These are phyloP conservation scores for Dicrostonyx torquatus DNA, from an alignment of 2,797 vertebrate species.

Conservation along the genomic window DNA sequence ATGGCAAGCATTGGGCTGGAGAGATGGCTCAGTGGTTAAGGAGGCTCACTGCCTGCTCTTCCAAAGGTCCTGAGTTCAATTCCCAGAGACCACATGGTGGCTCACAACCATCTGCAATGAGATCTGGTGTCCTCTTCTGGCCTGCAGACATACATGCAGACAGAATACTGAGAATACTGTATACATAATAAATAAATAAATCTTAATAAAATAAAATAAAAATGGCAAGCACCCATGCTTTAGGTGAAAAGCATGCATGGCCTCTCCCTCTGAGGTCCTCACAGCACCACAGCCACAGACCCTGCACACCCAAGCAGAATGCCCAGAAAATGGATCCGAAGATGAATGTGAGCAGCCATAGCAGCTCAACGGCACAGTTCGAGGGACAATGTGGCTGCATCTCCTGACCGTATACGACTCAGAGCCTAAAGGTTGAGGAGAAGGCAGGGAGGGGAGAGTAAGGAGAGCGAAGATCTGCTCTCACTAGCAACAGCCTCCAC, in stretches of 20 bases:
- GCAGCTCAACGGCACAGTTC: conserved; percentile 50
- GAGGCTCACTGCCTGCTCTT: no score
- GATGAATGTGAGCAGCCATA: conserved; percentile 41
- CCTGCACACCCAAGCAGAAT: not conserved
- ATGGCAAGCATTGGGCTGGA: not conserved
- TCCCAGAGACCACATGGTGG: no score
- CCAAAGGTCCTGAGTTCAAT: no score
- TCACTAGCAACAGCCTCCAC: conserved; percentile 56
- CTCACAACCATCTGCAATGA: no score
- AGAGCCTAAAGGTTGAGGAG: conserved; percentile 26
- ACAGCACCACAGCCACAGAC: not conserved
- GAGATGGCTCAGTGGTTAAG: no score
- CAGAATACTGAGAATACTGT: no score
- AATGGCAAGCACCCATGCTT: not conserved
- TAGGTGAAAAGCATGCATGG: not conserved
- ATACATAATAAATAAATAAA: no score
- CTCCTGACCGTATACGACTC: conserved; percentile 73
- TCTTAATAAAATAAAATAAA: no score
- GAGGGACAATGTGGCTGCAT: conserved; percentile 67
- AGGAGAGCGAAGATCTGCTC: conserved; percentile 66
- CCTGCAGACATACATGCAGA: no score
- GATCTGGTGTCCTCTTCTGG: no score
- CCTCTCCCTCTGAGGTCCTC: not conserved
- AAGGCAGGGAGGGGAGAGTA: conserved; percentile 51
- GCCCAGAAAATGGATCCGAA: conserved; percentile 37